Percentiles rank a stretch among this genome's conserved stretches.
Evolutionary conservation across 1,140 invertebrate genomes (phyloP).

Genomic region (Drosophila jambulina): DNA sequence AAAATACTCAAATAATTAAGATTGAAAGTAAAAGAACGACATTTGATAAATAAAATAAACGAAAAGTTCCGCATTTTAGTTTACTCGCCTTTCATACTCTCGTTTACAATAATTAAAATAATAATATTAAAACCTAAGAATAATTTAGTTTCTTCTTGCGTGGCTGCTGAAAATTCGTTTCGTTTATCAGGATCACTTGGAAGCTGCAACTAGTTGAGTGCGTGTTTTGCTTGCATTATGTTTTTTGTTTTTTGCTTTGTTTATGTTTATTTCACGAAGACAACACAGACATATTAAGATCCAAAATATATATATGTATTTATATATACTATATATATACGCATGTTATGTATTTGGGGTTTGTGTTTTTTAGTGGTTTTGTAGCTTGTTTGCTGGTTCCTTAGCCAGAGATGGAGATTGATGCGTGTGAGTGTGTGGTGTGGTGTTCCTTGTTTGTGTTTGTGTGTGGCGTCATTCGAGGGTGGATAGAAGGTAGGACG

Average conservation of each 20-base stretch:
- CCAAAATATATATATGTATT: conserved; percentile 74
- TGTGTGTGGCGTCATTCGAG: conserved; percentile 52
- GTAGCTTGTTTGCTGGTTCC: conserved; percentile 39
- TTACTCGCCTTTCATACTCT: conserved; percentile 35
- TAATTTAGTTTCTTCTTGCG: conserved; percentile 49
- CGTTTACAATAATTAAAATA: conserved; percentile 57
- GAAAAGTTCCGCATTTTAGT: conserved; percentile 54
- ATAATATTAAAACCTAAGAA: conserved; percentile 71
- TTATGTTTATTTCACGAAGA: conserved; percentile 80
- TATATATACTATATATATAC: conserved; percentile 66
- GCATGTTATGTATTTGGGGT: conserved; percentile 51
- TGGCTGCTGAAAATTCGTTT: conserved; percentile 56
- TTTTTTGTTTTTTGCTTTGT: conserved; percentile 44
- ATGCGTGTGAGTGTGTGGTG: conserved; percentile 35
- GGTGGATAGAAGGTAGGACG: conserved; percentile 19
- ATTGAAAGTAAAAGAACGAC: conserved; percentile 24
- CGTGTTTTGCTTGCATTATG: conserved; percentile 25
- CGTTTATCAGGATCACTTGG: conserved; percentile 39
- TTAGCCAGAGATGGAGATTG: conserved; percentile 34
- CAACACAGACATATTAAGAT: conserved; percentile 81
- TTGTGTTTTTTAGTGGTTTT: conserved; percentile 52
- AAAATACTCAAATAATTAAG: background rate
- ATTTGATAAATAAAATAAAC: conserved; percentile 42
- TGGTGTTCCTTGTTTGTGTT: conserved; percentile 32
- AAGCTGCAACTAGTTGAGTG: conserved; percentile 47